phyloP scores from a whole-genome alignment of 1,140 invertebrate species.

The Sinonovacula constricta region DNA sequence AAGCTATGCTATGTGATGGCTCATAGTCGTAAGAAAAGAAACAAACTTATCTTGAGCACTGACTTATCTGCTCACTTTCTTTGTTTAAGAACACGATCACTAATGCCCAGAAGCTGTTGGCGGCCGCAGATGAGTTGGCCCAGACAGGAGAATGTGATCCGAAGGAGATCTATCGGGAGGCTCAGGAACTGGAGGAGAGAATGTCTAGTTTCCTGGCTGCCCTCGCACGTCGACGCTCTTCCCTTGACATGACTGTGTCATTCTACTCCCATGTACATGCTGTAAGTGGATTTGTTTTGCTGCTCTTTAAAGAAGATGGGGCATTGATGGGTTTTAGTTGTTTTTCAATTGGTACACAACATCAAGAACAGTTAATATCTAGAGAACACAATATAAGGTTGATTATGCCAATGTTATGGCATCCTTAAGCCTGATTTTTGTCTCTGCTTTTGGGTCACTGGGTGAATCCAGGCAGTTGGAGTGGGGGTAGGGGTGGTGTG shows the following conservation, averaged over 20 bases:
- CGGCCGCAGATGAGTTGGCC: conserved; percentile 96
- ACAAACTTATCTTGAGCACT: not conserved
- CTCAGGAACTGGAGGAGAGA: conserved; percentile 93
- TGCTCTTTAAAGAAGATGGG: too few species aligned
- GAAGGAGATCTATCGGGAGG: conserved; percentile 94
- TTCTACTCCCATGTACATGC: conserved; percentile 98
- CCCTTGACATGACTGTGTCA: conserved; percentile 94
- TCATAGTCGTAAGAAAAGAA: not conserved
- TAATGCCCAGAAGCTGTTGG: conserved; percentile 97
- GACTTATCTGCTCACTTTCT: conserved; percentile 34
- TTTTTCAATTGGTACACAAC: too few species aligned
- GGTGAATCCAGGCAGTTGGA: too few species aligned
- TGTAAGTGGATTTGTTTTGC: conserved; percentile 80
- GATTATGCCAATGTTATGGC: too few species aligned
- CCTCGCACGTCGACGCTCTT: conserved; percentile 93
- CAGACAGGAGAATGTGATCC: conserved; percentile 97
- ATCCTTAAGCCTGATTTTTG: too few species aligned
- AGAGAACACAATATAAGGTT: too few species aligned
- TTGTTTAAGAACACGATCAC: conserved; percentile 96
- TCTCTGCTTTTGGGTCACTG: too few species aligned
- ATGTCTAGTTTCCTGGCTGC: conserved; percentile 93
- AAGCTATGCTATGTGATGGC: not conserved
- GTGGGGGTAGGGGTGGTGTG: too few species aligned
- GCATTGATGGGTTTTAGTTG: too few species aligned
- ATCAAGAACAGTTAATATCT: too few species aligned